Base-by-base conservation (phyloP, 2,888 invertebrate species). In the Pristionchus exspectatus region DNA sequence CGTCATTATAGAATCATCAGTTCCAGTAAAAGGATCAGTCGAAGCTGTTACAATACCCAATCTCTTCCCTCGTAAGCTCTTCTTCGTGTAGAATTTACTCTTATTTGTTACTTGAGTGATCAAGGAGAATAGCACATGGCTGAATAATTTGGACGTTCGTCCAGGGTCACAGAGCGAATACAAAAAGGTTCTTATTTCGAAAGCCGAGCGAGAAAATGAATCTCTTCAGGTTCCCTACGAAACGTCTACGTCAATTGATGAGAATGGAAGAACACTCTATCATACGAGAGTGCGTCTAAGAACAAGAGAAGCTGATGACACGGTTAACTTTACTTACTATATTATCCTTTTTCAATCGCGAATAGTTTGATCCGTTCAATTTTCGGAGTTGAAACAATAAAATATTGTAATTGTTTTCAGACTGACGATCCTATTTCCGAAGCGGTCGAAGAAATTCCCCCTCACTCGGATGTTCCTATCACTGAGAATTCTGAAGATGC, bases 391-490 rank as follows among this genome's bases (percentile, higher is more conserved):
- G n/a, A n/a, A n/a, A 1, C 44, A 50, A 50, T 50, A 50, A 9
- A 50, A 7, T 50, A 50, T 18, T 16, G 72, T 24, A 12, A 30
- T 72, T 30, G 3, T 5, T 33, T 33, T 33, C 30, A 30, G 72
- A 72, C 33, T 4, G 72, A 30, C 2, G 72, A 33, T 9, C 72
- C 63, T 2, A 63, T 63, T n/a, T 5, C 21, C 10, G 33, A 72
- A 72, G 33, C 18, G 3, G 30, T 33, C 16, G 33, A 72, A 16
- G 33, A 72, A 33, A 14, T 18, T 30, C 33, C 33, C 18, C 74
- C 81, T 21, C 81, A 81, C 12, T 81, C 81, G 10, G 81, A 81
- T 27, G 81, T 81, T 50, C 81, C 81, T 50, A 21, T 54, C n/a
- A 50, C n/a, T 81, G 81, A 81, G 21, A 27, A 44, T 18, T 14